Evolutionary conservation across 2,888 invertebrate genomes (phyloP).

Genomic region (Microctonus hyperodae): DNA sequence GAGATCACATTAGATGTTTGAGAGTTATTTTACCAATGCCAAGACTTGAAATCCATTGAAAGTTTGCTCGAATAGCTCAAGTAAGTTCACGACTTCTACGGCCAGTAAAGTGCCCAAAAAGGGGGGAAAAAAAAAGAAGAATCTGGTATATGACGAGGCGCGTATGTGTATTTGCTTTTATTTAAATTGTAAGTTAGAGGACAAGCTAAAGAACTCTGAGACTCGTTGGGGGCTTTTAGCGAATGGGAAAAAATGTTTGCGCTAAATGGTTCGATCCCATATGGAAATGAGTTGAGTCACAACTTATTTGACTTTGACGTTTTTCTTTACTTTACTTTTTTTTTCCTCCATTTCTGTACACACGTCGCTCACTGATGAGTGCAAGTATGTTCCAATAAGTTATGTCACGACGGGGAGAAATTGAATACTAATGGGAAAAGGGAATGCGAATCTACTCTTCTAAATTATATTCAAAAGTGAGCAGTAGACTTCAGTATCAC

Average conservation of each 20-base stretch:
- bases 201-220: constrained; percentile 19
- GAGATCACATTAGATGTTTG: constrained; percentile 16
- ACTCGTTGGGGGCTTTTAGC: constrained; percentile 48
- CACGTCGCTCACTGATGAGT: neutral
- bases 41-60: constrained; percentile 34
- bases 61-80: constrained; percentile 44
- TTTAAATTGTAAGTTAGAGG: constrained; percentile 63
- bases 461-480: constrained; percentile 6
- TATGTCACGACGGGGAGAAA: constrained; percentile 1
- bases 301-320: constrained; percentile 60
- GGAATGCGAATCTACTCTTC: neutral
- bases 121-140: constrained; percentile 25
- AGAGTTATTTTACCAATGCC: neutral
- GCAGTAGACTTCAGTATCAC: neutral
- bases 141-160: neutral
- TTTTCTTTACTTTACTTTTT: constrained; percentile 62
- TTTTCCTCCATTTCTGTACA: constrained; percentile 32
- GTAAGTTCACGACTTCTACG: constrained; percentile 26
- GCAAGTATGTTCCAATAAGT: constrained; percentile 3
- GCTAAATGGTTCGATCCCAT: constrained; percentile 58
- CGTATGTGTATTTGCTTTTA: constrained; percentile 62
- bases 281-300: constrained; percentile 54
- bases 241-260: constrained; percentile 57
- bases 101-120: constrained; percentile 9
- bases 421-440: neutral